These are phyloP conservation scores for Patella caerulea DNA, from an alignment of 2,888 invertebrate genomes.

Conservation along the genomic window DNA sequence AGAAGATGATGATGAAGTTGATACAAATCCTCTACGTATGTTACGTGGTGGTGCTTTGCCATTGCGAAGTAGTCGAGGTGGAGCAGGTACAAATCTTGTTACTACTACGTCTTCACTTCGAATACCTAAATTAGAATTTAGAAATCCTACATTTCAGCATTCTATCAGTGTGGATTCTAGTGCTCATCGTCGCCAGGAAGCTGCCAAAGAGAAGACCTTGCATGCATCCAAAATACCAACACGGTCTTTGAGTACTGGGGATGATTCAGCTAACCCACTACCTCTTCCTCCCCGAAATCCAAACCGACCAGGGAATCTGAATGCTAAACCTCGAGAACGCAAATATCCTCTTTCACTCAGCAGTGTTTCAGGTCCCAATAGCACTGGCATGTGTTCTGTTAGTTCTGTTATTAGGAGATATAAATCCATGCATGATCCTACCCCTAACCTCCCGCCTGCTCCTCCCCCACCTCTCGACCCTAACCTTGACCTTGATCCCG, in stretches of 20 bases:
- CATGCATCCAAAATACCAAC: slow-evolving; percentile 39
- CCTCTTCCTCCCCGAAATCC: slow-evolving; percentile 86
- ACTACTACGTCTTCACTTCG: slow-evolving; percentile 35
- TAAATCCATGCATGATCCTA: not conserved
- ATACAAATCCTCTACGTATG: slow-evolving; percentile 79
- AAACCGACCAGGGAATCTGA: slow-evolving; percentile 75
- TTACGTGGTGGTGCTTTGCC: slow-evolving; percentile 72
- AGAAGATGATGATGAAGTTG: slow-evolving; percentile 69
- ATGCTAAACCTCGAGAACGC: slow-evolving; percentile 80
- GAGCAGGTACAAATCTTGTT: slow-evolving; percentile 58
- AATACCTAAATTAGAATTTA: slow-evolving; percentile 45
- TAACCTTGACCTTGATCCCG: slow-evolving; percentile 25
- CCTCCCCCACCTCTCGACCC: slow-evolving; percentile 47
- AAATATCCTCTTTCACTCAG: slow-evolving; percentile 82
- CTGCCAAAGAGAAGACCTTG: slow-evolving; percentile 23
- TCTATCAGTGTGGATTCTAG: slow-evolving; percentile 50
- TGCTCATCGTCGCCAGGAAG: slow-evolving; percentile 33
- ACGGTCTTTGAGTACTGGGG: slow-evolving; percentile 53
- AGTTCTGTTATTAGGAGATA: slow-evolving; percentile 27
- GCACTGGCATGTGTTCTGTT: slow-evolving; percentile 23
- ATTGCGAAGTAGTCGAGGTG: slow-evolving; percentile 54
- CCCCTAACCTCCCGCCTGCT: slow-evolving; percentile 47
- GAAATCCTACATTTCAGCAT: slow-evolving; percentile 42
- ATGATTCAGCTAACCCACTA: slow-evolving; percentile 74
- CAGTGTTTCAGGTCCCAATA: slow-evolving; percentile 29